Evolutionary conservation across 1,140 invertebrate genomes (phyloP).

Genomic region (Neodiprion lecontei): DNA sequence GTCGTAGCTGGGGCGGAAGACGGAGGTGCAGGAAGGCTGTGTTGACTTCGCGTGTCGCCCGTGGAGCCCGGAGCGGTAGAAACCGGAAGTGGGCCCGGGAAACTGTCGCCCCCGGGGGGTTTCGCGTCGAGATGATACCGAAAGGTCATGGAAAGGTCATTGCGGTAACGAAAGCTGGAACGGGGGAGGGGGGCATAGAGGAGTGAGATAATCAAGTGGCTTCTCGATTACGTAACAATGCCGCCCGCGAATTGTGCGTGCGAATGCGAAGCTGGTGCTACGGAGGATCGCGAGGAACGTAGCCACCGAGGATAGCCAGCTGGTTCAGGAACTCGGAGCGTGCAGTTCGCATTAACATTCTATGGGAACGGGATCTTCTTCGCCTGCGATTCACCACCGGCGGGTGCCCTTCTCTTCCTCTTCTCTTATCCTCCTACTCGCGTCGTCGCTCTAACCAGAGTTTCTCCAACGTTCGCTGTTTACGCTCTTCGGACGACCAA

Average conservation of each 20-base stretch:
- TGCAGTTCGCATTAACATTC: slow-evolving; percentile 12
- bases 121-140: background rate
- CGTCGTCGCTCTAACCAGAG: background rate
- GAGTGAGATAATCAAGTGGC: background rate
- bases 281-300: slow-evolving; percentile 11
- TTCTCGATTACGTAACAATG: slow-evolving; percentile 13
- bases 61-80: background rate
- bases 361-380: slow-evolving; percentile 12
- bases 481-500: background rate
- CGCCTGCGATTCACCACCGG: background rate
- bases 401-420: background rate
- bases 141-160: background rate
- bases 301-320: background rate
- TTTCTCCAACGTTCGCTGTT: background rate
- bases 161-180: slow-evolving; percentile 5
- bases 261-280: slow-evolving; percentile 6
- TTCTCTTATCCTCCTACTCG: background rate
- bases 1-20: background rate
- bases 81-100: slow-evolving; percentile 1
- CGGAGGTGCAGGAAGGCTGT: background rate
- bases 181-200: background rate
- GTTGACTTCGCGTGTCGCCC: background rate
- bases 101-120: no score
- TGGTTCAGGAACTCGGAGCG: background rate
- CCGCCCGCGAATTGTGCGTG: background rate